Percentiles rank a stretch among this genome's conserved stretches.
These are phyloP conservation scores for Halcyon chelicuti DNA, from an alignment of 2,797 vertebrate species.

Conservation along the genomic window DNA sequence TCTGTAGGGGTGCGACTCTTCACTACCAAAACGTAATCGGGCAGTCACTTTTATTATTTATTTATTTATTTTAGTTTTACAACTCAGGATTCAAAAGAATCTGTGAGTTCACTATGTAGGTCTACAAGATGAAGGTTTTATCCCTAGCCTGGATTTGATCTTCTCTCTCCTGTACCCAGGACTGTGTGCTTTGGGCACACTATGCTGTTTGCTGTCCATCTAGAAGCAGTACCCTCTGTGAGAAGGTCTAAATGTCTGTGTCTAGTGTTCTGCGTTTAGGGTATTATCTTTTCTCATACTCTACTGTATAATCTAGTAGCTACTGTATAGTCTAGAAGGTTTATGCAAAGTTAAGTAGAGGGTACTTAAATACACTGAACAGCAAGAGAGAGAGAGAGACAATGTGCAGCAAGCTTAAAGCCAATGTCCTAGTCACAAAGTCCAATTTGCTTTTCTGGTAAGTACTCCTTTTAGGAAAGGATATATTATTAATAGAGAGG, in stretches of 20 bases:
- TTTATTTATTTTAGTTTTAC: neutral
- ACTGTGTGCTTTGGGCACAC: accelerated
- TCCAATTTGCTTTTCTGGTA: neutral
- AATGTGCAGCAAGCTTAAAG: neutral
- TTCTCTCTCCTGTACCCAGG: neutral
- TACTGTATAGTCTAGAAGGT: neutral
- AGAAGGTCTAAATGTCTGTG: neutral
- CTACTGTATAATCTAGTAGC: neutral
- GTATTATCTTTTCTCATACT: neutral
- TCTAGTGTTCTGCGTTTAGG: neutral
- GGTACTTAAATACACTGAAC: neutral
- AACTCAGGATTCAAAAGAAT: neutral
- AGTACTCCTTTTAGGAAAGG: neutral
- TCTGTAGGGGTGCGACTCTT: neutral
- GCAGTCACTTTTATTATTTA: neutral
- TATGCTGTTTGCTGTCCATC: neutral
- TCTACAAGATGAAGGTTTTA: neutral
- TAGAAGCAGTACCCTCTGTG: neutral
- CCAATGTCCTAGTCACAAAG: neutral
- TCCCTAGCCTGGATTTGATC: neutral
- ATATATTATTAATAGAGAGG: neutral
- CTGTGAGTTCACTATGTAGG: neutral
- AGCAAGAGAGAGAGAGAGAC: neutral
- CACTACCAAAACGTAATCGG: neutral
- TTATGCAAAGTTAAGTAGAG: neutral